phyloP scores from a whole-genome alignment of 2,888 invertebrate genomes.

The Caradrina clavipalpis region DNA sequence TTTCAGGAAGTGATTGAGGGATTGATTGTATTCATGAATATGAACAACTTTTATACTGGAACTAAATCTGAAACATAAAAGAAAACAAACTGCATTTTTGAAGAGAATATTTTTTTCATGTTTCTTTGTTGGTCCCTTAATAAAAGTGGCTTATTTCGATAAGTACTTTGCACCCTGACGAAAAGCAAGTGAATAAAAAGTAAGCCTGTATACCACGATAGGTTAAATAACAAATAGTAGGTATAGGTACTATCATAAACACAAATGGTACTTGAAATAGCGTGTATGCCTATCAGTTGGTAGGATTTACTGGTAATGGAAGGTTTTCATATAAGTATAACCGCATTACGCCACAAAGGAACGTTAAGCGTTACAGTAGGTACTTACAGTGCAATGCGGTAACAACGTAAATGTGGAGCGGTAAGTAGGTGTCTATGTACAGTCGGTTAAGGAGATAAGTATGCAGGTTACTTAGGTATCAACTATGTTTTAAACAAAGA shows the following conservation, averaged over 20 bases:
- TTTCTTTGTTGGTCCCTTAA: too few species aligned
- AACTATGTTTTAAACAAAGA: too few species aligned
- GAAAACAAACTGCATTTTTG: too few species aligned
- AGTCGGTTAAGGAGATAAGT: not conserved
- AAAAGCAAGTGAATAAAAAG: too few species aligned
- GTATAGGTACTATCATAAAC: not conserved
- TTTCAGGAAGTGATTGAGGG: too few species aligned
- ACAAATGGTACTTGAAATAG: slow-evolving; percentile 2
- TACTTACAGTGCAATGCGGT: slow-evolving; percentile 48
- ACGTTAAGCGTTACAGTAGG: slow-evolving; percentile 1
- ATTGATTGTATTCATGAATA: too few species aligned
- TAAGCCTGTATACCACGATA: not conserved
- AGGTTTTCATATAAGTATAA: slow-evolving; percentile 22
- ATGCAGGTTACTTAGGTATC: too few species aligned
- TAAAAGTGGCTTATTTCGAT: too few species aligned
- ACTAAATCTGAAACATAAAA: too few species aligned
- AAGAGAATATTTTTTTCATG: too few species aligned
- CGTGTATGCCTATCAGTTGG: not conserved
- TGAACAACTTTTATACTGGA: too few species aligned
- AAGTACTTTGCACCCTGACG: too few species aligned
- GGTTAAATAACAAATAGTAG: not conserved
- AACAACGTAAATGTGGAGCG: slow-evolving; percentile 7
- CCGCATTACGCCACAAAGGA: slow-evolving; percentile 27
- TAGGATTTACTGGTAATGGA: slow-evolving; percentile 11
- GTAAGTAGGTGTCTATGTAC: not conserved